Evolutionary conservation across 2,888 invertebrate species (phyloP).

Genomic region (Eupithecia vulgata): DNA sequence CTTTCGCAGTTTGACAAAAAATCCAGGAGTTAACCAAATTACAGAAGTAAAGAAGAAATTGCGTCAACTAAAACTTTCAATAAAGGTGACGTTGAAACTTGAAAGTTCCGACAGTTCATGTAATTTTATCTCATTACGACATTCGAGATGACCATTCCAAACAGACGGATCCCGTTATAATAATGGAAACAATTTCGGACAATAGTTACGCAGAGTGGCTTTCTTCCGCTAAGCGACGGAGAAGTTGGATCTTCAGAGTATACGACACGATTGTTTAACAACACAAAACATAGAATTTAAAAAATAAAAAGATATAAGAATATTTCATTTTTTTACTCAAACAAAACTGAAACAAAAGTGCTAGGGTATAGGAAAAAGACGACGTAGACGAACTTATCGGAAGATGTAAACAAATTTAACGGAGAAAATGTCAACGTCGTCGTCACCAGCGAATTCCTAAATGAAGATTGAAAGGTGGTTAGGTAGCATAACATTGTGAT

Average conservation of each 20-base stretch:
- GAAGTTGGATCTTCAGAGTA: background rate
- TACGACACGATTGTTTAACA: background rate
- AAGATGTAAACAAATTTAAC: background rate
- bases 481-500: slow-evolving; percentile 6
- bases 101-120: slow-evolving; percentile 16
- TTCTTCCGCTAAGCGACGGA: slow-evolving; percentile 17
- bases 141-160: slow-evolving; percentile 19
- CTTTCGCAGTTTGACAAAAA: background rate
- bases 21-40: background rate
- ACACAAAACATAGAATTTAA: background rate
- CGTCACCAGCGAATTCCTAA: slow-evolving; percentile 13
- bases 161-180: slow-evolving; percentile 29
- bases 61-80: slow-evolving; percentile 10
- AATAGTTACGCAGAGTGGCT: slow-evolving; percentile 24
- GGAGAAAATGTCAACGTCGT: slow-evolving; percentile 7
- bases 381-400: background rate
- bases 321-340: too few relatives aligned
- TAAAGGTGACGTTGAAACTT: background rate
- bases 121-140: slow-evolving; percentile 19
- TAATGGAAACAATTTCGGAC: slow-evolving; percentile 35
- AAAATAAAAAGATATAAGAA: background rate
- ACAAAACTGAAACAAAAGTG: too few relatives aligned
- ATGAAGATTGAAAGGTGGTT: slow-evolving; percentile 33
- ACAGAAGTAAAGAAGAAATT: background rate
- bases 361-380: background rate